Evolutionary conservation across 1,140 invertebrate species (phyloP), one percentile per base, ranked within the genome.

Genomic region (Tetranychus urticae): DNA sequence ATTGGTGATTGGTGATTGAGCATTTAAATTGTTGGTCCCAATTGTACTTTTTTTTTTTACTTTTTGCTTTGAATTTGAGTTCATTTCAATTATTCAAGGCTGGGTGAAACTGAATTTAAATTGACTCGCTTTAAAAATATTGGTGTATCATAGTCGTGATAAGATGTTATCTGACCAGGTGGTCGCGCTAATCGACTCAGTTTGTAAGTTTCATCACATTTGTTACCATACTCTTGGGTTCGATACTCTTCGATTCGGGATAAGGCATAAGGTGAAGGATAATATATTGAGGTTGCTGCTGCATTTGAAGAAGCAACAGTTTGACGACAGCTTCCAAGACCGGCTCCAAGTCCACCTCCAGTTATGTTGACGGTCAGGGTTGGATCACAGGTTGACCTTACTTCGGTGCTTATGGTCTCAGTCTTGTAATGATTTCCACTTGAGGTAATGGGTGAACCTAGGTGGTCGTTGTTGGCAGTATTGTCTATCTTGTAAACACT

Each of bases 251-350:
- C 13, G 14, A 56, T 33, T 23, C 55, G 10, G 7, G 55, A 34
- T 34, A 36, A 34, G 23, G 55, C 55, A 56, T 56, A 56, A 34
- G 55, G 55, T 37, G 55, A 56, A 33, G 55, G 55, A 56, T 36
- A 56, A 61, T 65, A 65, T 6, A 65, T 42, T 52, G 31, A 52
- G 39, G 10, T 42, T 42, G 5, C 39, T 10, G 5, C 39, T 42
- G 39, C 46, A 47, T 47, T 42, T 52, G 31, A 52, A 10, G 10
- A 6, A 6, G 5, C 39, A 5, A 5, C 39, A 6, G 39, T 8
- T 33, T 52, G 48, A 52, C 14, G 14, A 23, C 14, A 33, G 14
- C 33, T 23, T 23, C 48, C 33, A 6, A 14, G 5, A 52, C 48
- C n/a, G 31, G 14, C 14, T 8, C 14, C 14, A 52, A 33, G 5